Evolutionary conservation across 2,888 invertebrate species (phyloP), one percentile per base, ranked within the genome.

Genomic region (Sphaerophoria taeniata): DNA sequence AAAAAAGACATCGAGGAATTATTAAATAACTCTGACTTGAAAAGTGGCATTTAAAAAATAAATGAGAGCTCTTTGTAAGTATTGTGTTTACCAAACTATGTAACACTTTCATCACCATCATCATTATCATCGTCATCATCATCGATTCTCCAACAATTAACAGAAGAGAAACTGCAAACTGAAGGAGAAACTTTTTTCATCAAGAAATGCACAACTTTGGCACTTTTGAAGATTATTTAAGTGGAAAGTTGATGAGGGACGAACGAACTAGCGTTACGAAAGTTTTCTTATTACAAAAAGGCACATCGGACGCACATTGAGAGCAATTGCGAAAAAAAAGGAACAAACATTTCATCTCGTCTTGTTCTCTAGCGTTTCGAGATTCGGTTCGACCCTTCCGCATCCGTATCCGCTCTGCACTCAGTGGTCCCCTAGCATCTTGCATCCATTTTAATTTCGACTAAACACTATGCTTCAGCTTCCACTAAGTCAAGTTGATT

Each of bases 201-300:
- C 85, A 85, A 76, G 81, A 76, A 85, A 73, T 85, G 85, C 85
- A 81, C 85, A 85, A 81, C 72, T 76, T 84, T 80, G 71, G 65
- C 67, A 80, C 80, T 85, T 76, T 76, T 69, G 70, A 76, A 80
- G 76, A 80, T 81, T 80, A 85, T 76, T 85, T 81, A 73, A 81
- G 81, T 76, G 81, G 85, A 85, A 85, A 85, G 69, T 77, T 81
- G 73, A 85, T 81, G 85, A 81, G 76, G 72, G 81, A 72, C 71
- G 47, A 53, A 53, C 16, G 65, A 49, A 43, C 11, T 24, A 60
- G 9, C 56, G 56, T 11, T 39, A 61, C 31, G 39, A 85, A 85
- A 85, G 81, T 81, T 81, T 85, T 77, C 85, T 77, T 81, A 77
- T 81, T 81, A 81, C 81, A 85, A 76, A 84, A 73, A 63, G 75